Conservation (phyloP, 1,140 invertebrate species). For the Arctopsyche grandis region DNA sequence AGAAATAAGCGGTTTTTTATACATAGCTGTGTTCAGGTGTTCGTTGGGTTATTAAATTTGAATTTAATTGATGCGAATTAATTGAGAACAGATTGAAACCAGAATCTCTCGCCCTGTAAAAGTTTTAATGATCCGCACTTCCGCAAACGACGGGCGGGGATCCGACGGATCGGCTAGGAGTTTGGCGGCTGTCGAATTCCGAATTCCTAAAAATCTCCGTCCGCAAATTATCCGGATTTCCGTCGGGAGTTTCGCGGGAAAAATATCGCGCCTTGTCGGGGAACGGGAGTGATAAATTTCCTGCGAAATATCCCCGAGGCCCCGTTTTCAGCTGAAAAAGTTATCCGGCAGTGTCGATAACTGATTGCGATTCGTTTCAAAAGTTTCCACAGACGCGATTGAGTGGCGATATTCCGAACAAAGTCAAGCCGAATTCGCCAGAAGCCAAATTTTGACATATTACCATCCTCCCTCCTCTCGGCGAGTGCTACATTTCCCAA, state of each 20-base stretch:
- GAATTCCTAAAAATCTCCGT: constrained; percentile 1
- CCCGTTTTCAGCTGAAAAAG: constrained; percentile 14
- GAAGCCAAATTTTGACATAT: constrained; percentile 10
- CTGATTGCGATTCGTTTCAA: neutral
- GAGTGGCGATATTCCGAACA: neutral
- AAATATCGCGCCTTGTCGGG: too few species aligned
- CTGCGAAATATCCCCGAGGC: neutral
- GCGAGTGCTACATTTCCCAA: too few species aligned
- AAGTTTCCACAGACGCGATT: neutral
- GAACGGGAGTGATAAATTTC: neutral
- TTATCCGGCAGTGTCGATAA: neutral
- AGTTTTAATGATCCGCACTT: too few species aligned
- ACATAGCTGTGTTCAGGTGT: too few species aligned
- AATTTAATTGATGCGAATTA: too few species aligned
- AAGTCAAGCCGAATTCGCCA: neutral
- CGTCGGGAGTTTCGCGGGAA: neutral
- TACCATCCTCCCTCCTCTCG: neutral
- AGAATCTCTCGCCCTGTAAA: too few species aligned
- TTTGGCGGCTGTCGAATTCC: too few species aligned
- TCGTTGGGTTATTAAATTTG: too few species aligned
- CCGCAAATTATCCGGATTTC: neutral
- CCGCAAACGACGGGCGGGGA: too few species aligned
- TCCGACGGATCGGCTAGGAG: too few species aligned
- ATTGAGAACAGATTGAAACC: too few species aligned
- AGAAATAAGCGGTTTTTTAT: too few species aligned